Evolutionary conservation across 2,113 vertebrate species (phyloP).

Genomic region (Mustela lutreola): DNA sequence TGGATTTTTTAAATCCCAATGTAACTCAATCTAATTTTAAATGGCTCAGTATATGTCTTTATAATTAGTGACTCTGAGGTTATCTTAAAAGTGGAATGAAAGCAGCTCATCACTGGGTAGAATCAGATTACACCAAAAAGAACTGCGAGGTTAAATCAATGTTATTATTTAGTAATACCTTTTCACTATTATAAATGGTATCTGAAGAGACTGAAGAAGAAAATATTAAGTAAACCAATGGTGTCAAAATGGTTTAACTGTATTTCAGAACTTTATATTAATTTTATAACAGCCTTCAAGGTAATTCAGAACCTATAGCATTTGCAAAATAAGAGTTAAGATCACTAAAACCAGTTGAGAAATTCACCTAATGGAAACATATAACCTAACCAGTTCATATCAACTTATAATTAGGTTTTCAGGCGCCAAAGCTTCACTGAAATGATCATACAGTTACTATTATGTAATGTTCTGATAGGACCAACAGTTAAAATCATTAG

Average conservation of each 20-base stretch:
- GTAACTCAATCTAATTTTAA: slow-evolving; percentile 31
- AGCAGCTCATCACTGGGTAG: neutral
- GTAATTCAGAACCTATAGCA: slow-evolving; percentile 2
- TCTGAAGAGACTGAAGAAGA: neutral
- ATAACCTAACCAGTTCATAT: slow-evolving; percentile 30
- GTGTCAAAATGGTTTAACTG: neutral
- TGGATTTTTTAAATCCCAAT: neutral
- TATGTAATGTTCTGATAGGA: neutral
- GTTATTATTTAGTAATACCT: neutral
- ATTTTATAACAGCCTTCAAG: neutral
- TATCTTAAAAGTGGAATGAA: slow-evolving; percentile 35
- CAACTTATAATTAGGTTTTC: slow-evolving; percentile 29
- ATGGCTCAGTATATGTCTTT: neutral
- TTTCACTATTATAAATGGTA: slow-evolving; percentile 10
- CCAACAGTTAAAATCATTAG: neutral
- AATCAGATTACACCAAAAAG: neutral
- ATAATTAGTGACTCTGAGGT: neutral
- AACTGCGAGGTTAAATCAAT: neutral
- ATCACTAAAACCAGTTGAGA: slow-evolving; percentile 16
- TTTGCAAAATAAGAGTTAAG: slow-evolving; percentile 11
- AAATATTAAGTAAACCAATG: slow-evolving; percentile 16
- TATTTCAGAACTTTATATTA: slow-evolving; percentile 6
- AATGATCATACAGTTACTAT: neutral
- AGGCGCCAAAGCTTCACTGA: neutral
- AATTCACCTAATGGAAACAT: neutral